These are phyloP conservation scores for Oncorhynchus clarkii DNA, from an alignment of 2,113 vertebrate genomes.

Conservation along the genomic window DNA sequence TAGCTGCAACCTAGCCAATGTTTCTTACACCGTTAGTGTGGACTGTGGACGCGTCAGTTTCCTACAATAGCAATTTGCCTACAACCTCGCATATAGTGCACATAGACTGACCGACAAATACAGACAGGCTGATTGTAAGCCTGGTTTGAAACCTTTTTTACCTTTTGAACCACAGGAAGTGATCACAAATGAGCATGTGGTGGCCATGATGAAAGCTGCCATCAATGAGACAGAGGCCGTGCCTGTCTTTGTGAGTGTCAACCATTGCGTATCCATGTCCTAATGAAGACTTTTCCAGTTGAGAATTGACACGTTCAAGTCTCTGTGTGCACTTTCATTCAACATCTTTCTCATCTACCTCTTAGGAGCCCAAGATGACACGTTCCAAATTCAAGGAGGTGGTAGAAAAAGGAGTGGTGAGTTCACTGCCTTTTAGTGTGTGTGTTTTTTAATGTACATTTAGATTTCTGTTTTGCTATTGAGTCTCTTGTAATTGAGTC, in stretches of 20 bases:
- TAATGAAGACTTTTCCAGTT: too few species aligned
- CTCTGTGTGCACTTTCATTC: background rate
- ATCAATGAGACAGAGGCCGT: constrained; percentile 89
- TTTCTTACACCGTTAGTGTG: too few species aligned
- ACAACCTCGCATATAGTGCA: too few species aligned
- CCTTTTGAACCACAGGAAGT: constrained; percentile 80
- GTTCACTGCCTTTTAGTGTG: constrained; percentile 40
- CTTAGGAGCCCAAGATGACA: constrained; percentile 96
- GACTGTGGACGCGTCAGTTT: too few species aligned
- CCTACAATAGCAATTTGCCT: too few species aligned
- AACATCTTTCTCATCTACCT: background rate
- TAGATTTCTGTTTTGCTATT: background rate
- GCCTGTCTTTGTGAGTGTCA: constrained; percentile 88
- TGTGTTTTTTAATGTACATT: background rate
- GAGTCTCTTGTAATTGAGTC: background rate
- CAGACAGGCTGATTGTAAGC: too few species aligned
- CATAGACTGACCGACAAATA: too few species aligned
- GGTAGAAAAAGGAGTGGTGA: constrained; percentile 93
- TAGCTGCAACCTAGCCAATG: too few species aligned
- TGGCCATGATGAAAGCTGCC: constrained; percentile 98
- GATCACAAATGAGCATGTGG: constrained; percentile 96
- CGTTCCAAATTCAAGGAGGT: constrained; percentile 95
- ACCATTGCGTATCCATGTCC: background rate
- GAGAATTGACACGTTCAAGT: background rate
- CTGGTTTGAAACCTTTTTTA: background rate